Conservation (phyloP, 2,113 vertebrate species). For the Bagarius yarrelli region DNA sequence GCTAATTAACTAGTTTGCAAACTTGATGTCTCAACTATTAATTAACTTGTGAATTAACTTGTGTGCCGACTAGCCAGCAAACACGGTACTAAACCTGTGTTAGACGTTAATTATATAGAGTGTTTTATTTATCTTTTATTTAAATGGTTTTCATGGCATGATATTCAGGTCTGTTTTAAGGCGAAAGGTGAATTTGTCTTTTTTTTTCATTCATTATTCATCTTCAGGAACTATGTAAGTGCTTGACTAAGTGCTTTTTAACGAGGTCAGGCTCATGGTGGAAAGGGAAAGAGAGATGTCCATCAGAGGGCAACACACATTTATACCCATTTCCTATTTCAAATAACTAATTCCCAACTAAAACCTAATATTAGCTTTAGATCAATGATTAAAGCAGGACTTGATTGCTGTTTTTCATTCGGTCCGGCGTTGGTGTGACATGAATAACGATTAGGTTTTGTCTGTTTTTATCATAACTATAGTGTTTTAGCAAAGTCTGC, state of each 20-base stretch:
- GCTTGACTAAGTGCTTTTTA: slow-evolving; percentile 3
- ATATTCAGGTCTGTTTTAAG: neutral
- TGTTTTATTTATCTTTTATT: too few relatives aligned
- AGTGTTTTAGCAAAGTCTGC: neutral
- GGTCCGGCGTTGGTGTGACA: neutral
- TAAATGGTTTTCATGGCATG: neutral
- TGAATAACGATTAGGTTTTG: neutral
- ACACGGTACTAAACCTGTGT: too few relatives aligned
- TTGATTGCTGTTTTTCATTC: neutral
- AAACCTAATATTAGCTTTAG: slow-evolving; percentile 1
- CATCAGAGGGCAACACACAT: neutral
- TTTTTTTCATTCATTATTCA: neutral
- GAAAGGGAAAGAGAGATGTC: neutral
- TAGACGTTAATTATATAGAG: too few relatives aligned
- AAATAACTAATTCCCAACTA: neutral
- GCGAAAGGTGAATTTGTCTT: neutral
- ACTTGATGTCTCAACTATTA: too few relatives aligned
- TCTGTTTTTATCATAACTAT: neutral
- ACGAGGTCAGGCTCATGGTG: neutral
- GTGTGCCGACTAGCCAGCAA: too few relatives aligned
- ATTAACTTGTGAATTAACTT: too few relatives aligned
- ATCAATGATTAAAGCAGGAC: neutral
- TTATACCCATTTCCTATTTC: neutral
- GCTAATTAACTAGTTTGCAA: too few relatives aligned
- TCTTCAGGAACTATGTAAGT: neutral